These are phyloP conservation scores for Condylura cristata DNA, from an alignment of 2,113 vertebrate genomes.

Conservation along the genomic window DNA sequence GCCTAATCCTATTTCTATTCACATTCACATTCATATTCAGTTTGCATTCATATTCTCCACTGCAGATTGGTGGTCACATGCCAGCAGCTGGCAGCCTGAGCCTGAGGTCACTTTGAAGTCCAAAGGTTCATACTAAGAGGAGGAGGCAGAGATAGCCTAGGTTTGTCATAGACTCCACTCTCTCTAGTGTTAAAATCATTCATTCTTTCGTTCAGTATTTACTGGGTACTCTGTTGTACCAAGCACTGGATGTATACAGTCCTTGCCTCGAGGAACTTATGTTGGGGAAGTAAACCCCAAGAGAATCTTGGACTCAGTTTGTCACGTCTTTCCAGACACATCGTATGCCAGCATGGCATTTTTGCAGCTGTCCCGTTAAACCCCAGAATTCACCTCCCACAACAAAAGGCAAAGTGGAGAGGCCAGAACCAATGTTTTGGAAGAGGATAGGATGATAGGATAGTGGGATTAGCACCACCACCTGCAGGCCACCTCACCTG, in stretches of 20 bases:
- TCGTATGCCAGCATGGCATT: neutral
- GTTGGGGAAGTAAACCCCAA: neutral
- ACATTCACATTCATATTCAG: too few species aligned
- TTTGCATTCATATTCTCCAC: neutral
- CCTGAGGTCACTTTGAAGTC: neutral
- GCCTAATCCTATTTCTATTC: too few species aligned
- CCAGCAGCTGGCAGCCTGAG: neutral
- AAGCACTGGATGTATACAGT: neutral
- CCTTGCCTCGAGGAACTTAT: neutral
- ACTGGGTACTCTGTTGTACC: neutral
- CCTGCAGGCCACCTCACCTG: neutral
- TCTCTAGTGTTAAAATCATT: neutral
- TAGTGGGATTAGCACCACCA: neutral
- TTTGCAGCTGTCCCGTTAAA: conserved; percentile 32
- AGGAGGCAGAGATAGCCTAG: neutral
- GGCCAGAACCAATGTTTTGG: neutral
- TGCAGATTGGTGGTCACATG: neutral
- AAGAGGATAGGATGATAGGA: conserved; percentile 1
- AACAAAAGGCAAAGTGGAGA: neutral
- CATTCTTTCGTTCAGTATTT: conserved; percentile 28
- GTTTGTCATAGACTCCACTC: neutral
- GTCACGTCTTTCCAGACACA: neutral
- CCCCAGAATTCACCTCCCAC: conserved; percentile 8
- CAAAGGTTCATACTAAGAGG: neutral
- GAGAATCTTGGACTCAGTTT: conserved; percentile 14